Percentiles rank a stretch among this genome's conserved stretches.
Conservation (phyloP, 2,888 invertebrate species). For the Diarsia mendica region DNA sequence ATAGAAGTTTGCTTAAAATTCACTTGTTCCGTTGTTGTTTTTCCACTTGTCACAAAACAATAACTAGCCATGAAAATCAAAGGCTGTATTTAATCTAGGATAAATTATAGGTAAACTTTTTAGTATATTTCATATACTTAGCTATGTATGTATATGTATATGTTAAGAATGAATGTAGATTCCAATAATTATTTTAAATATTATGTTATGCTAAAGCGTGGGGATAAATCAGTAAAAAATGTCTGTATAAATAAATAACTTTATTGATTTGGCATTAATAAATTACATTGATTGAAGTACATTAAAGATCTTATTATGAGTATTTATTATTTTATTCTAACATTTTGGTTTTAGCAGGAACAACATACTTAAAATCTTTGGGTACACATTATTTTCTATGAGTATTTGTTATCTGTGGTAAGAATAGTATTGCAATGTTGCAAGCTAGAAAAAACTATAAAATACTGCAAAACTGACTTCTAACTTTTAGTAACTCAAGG, state of each 20-base stretch:
- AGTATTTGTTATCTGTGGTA: slow-evolving; percentile 16
- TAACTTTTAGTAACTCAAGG: slow-evolving; percentile 31
- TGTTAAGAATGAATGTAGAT: slow-evolving; percentile 45
- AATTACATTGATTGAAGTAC: slow-evolving; percentile 76
- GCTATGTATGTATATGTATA: slow-evolving; percentile 40
- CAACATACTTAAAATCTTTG: slow-evolving; percentile 30
- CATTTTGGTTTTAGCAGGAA: slow-evolving; percentile 46
- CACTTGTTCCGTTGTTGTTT: slow-evolving; percentile 4
- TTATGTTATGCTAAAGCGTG: slow-evolving; percentile 48
- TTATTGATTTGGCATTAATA: slow-evolving; percentile 80
- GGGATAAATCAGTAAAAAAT: slow-evolving; percentile 45
- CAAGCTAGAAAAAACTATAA: slow-evolving; percentile 10
- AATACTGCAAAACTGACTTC: slow-evolving; percentile 26
- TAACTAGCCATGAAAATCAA: slow-evolving; percentile 48
- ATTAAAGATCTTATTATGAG: slow-evolving; percentile 76
- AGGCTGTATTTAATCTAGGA: slow-evolving; percentile 37
- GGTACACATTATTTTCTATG: slow-evolving; percentile 12
- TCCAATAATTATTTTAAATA: slow-evolving; percentile 53
- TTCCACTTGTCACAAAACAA: slow-evolving; percentile 2
- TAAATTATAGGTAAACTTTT: slow-evolving; percentile 54
- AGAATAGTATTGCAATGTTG: slow-evolving; percentile 9
- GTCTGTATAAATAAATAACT: slow-evolving; percentile 77
- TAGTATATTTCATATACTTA: slow-evolving; percentile 46
- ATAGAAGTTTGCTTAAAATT: not conserved
- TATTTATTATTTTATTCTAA: slow-evolving; percentile 66